Evolutionary conservation across 2,113 vertebrate species (phyloP).

Genomic region (Crotalus horridus): DNA sequence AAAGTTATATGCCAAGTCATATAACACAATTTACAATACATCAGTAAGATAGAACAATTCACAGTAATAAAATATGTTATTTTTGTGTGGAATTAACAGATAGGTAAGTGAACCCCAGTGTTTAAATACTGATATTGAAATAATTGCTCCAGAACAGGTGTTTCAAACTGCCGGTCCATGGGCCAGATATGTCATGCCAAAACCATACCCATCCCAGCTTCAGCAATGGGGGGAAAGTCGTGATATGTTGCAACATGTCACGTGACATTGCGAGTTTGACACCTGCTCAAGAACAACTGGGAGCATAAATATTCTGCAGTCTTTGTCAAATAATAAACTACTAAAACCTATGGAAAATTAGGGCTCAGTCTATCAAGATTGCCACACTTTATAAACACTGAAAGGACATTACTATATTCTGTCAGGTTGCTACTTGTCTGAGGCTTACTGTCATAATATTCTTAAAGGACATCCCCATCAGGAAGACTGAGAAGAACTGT

Average conservation of each 20-base stretch:
- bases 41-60: not conserved
- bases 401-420: not conserved
- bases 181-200: no score
- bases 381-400: not conserved
- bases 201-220: no score
- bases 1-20: not conserved
- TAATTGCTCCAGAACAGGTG: not conserved
- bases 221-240: no score
- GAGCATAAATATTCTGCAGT: not conserved
- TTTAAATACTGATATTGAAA: not conserved
- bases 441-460: not conserved
- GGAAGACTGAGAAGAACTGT: not conserved
- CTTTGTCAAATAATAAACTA: slow-evolving; percentile 4
- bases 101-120: no score
- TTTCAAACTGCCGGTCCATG: no score
- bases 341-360: not conserved
- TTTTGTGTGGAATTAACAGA: not conserved
- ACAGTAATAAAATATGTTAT: not conserved
- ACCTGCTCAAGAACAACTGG: not conserved
- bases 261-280: no score
- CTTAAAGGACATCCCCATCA: not conserved
- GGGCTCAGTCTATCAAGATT: not conserved
- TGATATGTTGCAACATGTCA: no score
- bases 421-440: not conserved
- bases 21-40: not conserved